These are phyloP conservation scores for Phodopus roborovskii DNA, from an alignment of 2,113 vertebrate genomes.

Conservation along the genomic window DNA sequence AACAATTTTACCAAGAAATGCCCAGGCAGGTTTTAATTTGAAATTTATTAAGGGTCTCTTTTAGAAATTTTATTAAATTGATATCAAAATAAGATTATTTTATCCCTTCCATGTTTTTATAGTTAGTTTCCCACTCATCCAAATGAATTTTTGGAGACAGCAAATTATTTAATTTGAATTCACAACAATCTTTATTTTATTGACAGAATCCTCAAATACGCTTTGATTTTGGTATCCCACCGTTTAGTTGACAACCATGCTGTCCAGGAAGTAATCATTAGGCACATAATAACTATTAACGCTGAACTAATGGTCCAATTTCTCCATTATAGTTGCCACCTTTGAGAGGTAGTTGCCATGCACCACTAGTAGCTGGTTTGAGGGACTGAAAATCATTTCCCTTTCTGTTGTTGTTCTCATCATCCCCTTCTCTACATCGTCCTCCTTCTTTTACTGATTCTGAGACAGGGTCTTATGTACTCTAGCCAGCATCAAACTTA, in stretches of 20 bases:
- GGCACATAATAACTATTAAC: background rate
- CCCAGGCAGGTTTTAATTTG: background rate
- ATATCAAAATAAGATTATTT: background rate
- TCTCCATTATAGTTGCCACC: background rate
- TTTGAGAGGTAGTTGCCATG: background rate
- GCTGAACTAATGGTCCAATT: background rate
- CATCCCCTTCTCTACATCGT: too few relatives aligned
- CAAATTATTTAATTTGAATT: background rate
- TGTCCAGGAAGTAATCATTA: background rate
- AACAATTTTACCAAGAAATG: slow-evolving; percentile 30
- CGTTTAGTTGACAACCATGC: background rate
- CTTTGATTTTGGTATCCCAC: background rate
- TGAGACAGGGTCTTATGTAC: background rate
- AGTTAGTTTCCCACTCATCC: background rate
- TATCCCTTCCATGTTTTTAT: background rate
- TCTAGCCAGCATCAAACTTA: background rate
- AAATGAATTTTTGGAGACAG: background rate
- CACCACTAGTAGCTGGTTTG: background rate
- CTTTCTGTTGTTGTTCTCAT: too few relatives aligned
- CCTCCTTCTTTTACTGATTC: too few relatives aligned
- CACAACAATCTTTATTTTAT: background rate
- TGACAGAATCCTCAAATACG: background rate
- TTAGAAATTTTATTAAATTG: slow-evolving; percentile 24
- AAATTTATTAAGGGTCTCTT: background rate
- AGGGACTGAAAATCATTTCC: background rate